Conservation (phyloP, 2,888 invertebrate genomes). For the Oithona nana region DNA sequence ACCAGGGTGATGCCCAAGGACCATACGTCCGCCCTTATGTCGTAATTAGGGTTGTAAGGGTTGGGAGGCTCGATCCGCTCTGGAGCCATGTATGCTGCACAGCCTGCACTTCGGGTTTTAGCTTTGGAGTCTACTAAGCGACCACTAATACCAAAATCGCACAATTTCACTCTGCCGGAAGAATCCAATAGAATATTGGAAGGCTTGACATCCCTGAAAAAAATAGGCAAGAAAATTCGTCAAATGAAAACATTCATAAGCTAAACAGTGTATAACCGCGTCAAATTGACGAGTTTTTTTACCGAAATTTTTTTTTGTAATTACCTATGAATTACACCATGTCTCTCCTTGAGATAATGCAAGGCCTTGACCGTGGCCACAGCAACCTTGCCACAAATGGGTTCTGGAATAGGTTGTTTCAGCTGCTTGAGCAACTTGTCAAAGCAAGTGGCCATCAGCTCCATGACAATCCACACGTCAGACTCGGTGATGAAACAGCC, state of each 20-base stretch:
- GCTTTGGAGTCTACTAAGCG: slow-evolving; percentile 94
- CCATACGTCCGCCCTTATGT: slow-evolving; percentile 98
- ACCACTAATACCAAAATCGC: slow-evolving; percentile 99
- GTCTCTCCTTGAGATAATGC: slow-evolving; percentile 88
- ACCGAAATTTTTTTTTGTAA: too few species aligned
- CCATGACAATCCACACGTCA: slow-evolving; percentile 99
- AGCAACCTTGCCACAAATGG: slow-evolving; percentile 87
- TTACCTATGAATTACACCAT: slow-evolving; percentile 93
- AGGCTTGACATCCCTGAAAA: slow-evolving; percentile 95
- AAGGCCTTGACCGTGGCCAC: slow-evolving; percentile 89
- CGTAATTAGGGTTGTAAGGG: slow-evolving; percentile 83
- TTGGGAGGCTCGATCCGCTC: slow-evolving; percentile 89
- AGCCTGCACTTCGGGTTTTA: slow-evolving; percentile 86
- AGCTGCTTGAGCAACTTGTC: slow-evolving; percentile 80
- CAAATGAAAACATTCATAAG: too few species aligned
- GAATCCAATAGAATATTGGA: slow-evolving; percentile 93
- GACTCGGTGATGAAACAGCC: slow-evolving; percentile 94
- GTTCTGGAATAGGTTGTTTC: slow-evolving; percentile 78
- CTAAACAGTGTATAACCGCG: too few species aligned
- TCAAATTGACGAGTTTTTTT: too few species aligned
- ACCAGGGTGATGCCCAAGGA: slow-evolving; percentile 88
- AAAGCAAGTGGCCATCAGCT: slow-evolving; percentile 95
- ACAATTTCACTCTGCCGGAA: slow-evolving; percentile 84
- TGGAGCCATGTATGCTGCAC: slow-evolving; percentile 98
- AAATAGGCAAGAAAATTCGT: too few species aligned